Percentiles rank a stretch among this genome's conserved stretches.
Conservation (phyloP, 2,888 invertebrate species). For the Eupeodes luniger region DNA sequence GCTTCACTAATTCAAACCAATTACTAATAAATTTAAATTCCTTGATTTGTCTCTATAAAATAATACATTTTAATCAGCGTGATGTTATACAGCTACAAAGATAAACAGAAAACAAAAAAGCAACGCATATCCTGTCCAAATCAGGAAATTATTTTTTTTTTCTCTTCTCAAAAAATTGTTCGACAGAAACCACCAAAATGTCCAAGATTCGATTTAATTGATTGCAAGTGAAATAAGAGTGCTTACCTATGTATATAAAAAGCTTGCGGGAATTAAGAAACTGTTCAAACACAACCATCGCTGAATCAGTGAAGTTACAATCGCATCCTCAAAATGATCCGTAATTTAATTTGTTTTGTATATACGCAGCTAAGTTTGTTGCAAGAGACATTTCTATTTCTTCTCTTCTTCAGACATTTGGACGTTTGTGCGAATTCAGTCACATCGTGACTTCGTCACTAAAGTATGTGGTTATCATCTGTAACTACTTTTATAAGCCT, state of each 20-base stretch:
- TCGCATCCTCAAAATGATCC: slow-evolving; percentile 1
- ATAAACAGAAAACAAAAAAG: neutral
- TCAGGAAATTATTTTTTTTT: slow-evolving; percentile 14
- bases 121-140: slow-evolving; percentile 19
- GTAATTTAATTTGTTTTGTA: slow-evolving; percentile 7
- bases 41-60: neutral
- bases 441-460: neutral
- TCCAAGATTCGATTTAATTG: neutral
- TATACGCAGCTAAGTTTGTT: neutral
- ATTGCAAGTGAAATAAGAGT: neutral
- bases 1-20: slow-evolving; percentile 13
- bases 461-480: neutral
- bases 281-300: neutral
- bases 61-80: neutral
- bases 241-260: slow-evolving; percentile 2
- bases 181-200: neutral
- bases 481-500: neutral
- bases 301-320: slow-evolving; percentile 4
- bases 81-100: neutral
- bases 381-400: neutral
- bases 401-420: neutral
- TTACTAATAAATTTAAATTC: slow-evolving; percentile 10
- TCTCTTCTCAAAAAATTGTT: neutral
- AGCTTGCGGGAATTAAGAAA: slow-evolving; percentile 1
- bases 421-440: slow-evolving; percentile 1